Evolutionary conservation across 2,888 invertebrate genomes (phyloP).

Genomic region (Drosophila incognita): DNA sequence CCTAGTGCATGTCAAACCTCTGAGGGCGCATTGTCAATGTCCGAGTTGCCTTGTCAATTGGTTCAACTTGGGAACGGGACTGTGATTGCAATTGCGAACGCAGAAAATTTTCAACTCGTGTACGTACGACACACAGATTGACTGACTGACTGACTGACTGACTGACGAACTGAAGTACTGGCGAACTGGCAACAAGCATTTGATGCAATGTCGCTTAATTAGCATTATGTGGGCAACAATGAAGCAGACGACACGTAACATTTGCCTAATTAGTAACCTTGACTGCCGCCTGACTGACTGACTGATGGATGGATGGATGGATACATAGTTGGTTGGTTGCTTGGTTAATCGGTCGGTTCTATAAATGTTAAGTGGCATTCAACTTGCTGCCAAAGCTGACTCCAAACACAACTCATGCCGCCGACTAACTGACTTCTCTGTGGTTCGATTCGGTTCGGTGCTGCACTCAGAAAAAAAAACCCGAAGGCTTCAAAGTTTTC

Average conservation of each 20-base stretch:
- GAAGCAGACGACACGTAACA: conserved; percentile 28
- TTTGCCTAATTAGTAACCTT: conserved; percentile 76
- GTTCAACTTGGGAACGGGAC: conserved; percentile 16
- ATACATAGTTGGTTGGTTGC: conserved; percentile 10
- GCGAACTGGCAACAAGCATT: conserved; percentile 41
- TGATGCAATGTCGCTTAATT: conserved; percentile 76
- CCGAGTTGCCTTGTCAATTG: conserved; percentile 64
- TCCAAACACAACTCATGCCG: conserved; percentile 42
- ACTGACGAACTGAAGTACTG: conserved; percentile 3
- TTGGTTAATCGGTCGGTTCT: conserved; percentile 12
- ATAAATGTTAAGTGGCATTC: conserved; percentile 55
- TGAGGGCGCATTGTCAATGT: conserved; percentile 75
- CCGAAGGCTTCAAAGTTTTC: neutral
- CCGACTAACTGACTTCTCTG: conserved; percentile 2
- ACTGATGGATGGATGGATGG: conserved; percentile 28
- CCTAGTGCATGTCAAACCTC: conserved; percentile 69
- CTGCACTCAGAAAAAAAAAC: neutral
- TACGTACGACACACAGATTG: neutral
- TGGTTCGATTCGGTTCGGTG: neutral
- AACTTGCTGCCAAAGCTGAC: conserved; percentile 43
- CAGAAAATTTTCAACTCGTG: conserved; percentile 17
- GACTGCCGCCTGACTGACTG: conserved; percentile 57
- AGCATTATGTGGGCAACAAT: conserved; percentile 57
- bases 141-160: neutral
- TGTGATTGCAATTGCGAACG: conserved; percentile 37